Evolutionary conservation across 2,113 vertebrate species (phyloP).

Genomic region (Rhadina sibilatrix): DNA sequence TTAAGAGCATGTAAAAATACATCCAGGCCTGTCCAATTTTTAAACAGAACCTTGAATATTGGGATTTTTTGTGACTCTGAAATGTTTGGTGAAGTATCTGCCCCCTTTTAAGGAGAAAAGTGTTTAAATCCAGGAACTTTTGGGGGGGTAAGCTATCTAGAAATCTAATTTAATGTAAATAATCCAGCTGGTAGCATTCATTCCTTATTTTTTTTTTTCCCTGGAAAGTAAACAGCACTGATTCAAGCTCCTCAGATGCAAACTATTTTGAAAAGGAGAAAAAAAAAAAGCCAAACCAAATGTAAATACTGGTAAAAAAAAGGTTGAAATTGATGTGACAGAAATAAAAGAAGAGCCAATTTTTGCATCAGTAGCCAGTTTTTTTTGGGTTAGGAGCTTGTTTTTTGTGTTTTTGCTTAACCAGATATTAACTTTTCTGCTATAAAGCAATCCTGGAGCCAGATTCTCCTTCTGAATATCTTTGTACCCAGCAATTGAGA

Average conservation of each 20-base stretch:
- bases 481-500: neutral
- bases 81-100: neutral
- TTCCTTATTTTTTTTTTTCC: neutral
- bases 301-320: neutral
- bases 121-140: neutral
- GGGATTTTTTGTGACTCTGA: neutral
- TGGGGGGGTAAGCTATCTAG: neutral
- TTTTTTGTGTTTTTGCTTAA: neutral
- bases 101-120: neutral
- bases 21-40: neutral
- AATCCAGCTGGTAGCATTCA: neutral
- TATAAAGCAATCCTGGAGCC: neutral
- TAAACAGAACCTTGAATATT: neutral
- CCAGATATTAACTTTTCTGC: neutral
- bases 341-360: neutral
- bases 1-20: neutral
- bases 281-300: neutral
- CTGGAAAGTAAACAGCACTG: neutral
- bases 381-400: neutral
- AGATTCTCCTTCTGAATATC: neutral
- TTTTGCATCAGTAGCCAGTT: neutral
- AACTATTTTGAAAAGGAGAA: neutral
- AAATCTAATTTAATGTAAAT: neutral
- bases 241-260: neutral
- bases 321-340: neutral